Percentiles rank a stretch among this genome's conserved stretches.
These are phyloP conservation scores for Pyrochroa serraticornis DNA, from an alignment of 2,888 invertebrate genomes.

Conservation along the genomic window DNA sequence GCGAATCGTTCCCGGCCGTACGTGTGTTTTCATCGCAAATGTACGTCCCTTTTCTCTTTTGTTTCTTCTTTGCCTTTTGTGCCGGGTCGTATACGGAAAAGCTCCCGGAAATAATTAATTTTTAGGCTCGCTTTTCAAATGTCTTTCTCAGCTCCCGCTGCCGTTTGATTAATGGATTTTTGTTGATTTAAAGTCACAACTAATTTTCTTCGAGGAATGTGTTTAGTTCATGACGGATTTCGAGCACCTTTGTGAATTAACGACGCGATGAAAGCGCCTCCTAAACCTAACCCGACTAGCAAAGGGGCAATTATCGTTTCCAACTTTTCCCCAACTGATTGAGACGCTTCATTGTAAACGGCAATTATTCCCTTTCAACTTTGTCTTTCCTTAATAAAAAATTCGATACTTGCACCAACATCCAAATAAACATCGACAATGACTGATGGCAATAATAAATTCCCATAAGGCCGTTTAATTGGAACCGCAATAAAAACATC, in stretches of 20 bases:
- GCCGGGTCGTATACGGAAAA: neutral
- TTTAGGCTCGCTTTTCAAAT: constrained; percentile 23
- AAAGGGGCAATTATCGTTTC: too few species aligned
- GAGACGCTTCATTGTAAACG: too few species aligned
- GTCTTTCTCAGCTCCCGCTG: constrained; percentile 22
- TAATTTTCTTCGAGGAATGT: constrained; percentile 21
- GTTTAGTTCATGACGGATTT: constrained; percentile 14
- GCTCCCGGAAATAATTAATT: constrained; percentile 25
- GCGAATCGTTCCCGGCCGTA: neutral
- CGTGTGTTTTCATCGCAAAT: constrained; percentile 3
- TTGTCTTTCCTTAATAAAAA: too few species aligned
- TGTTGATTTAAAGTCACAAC: constrained; percentile 25
- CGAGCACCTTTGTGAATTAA: constrained; percentile 15
- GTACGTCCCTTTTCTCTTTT: constrained; percentile 7
- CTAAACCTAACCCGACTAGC: too few species aligned
- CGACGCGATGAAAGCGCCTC: neutral
- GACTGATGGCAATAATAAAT: too few species aligned
- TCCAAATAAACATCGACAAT: too few species aligned
- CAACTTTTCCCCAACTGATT: too few species aligned
- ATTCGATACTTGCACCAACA: too few species aligned
- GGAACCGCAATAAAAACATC: too few species aligned
- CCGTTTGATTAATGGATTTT: constrained; percentile 26
- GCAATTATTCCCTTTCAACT: too few species aligned
- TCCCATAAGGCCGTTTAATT: too few species aligned
- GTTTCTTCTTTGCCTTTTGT: constrained; percentile 15